Evolutionary conservation across 2,113 vertebrate genomes (phyloP), one percentile per base, ranked within the genome.

Genomic region (Otus sunia): DNA sequence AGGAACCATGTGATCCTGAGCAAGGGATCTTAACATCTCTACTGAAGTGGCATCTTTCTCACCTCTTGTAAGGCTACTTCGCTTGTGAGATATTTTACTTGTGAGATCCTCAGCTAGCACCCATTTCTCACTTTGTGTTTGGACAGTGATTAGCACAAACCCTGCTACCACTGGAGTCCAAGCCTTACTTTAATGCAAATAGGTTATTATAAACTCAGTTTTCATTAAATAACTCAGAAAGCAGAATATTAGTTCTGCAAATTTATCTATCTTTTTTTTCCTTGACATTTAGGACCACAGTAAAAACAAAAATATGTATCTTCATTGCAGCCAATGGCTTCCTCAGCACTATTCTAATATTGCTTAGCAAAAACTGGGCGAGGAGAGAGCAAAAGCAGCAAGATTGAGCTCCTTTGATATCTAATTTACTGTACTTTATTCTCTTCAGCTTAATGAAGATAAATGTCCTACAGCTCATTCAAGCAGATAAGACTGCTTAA

Each of bases 401-500:
- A 95, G 47, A 87, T 0, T 64, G 62, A 87, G 82, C 53, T 93
- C 64, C 94, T 97, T n/a, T 88, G 93, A 81, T 96, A 92, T 63
- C 93, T 93, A 92, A 92, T 99, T 98, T 98, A 98, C 96, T 96
- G 97, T 91, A 97, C 97, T 94, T 97, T 96, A 96, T 98, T 98
- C 98, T 95, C 92, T 96, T 97, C 92, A 94, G 90, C 95, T 96
- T 97, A 96, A 97, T 93, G 97, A 98, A 98, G 96, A 98, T 94
- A 94, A 96, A 98, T 97, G 96, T 97, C 97, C 97, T 95, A 97
- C 94, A 96, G 97, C 94, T 96, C 94, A 97, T 96, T 93, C 90
- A 92, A 86, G 92, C 77, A 96, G 92, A 94, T 98, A 97, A 98
- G 97, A 97, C 96, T 98, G 98, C 97, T 97, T 98, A 98, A 99